phyloP scores from a whole-genome alignment of 1,140 invertebrate species.

The Drosophila mauritiana region DNA sequence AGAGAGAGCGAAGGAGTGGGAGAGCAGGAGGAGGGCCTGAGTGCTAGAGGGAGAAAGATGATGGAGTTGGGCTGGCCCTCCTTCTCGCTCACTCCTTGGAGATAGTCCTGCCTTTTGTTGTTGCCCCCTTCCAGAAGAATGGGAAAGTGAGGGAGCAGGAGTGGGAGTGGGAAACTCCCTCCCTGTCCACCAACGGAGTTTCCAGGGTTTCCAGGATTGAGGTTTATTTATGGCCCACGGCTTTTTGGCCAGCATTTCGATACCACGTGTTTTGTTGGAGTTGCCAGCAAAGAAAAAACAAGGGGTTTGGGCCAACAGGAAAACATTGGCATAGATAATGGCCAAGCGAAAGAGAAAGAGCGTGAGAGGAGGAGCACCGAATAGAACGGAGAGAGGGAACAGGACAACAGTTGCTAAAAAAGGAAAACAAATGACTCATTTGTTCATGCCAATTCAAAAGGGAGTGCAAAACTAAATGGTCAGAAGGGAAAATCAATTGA shows the following conservation, averaged over 20 bases:
- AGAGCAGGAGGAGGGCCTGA: background rate
- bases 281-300: conserved; percentile 9
- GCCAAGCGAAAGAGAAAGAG: conserved; percentile 9
- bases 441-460: conserved; percentile 38
- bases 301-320: conserved; percentile 53
- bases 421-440: conserved; percentile 61
- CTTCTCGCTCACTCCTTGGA: conserved; percentile 1
- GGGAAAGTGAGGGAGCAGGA: conserved; percentile 11
- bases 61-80: conserved; percentile 22
- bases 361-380: background rate
- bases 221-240: conserved; percentile 81
- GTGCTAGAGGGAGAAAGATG: conserved; percentile 21
- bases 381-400: conserved; percentile 8
- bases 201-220: conserved; percentile 69
- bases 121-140: conserved; percentile 41
- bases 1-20: conserved; percentile 24
- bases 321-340: conserved; percentile 76
- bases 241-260: conserved; percentile 66
- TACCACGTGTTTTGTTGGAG: conserved; percentile 69
- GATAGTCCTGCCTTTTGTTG: conserved; percentile 37
- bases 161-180: conserved; percentile 2
- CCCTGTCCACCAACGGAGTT: conserved; percentile 28
- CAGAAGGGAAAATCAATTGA: conserved; percentile 42
- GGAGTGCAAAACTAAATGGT: conserved; percentile 31
- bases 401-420: conserved; percentile 34